Conservation (phyloP, 2,888 invertebrate genomes). For the Ormyrus labotus region DNA sequence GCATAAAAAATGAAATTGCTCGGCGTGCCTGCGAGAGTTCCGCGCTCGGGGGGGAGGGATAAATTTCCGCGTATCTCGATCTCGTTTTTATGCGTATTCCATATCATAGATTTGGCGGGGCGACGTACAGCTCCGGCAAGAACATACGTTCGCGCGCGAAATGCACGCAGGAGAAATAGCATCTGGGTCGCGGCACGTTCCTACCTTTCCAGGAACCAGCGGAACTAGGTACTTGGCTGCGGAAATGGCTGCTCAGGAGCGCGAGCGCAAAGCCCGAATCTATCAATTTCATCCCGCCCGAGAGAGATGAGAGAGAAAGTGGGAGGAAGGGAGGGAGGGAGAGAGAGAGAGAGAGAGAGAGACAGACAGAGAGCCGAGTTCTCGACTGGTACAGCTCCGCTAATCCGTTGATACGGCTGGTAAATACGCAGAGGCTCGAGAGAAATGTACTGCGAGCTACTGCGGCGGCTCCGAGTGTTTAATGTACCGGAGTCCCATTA, state of each 20-base stretch:
- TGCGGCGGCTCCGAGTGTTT: slow-evolving; percentile 40
- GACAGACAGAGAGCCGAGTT: slow-evolving; percentile 47
- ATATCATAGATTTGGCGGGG: slow-evolving; percentile 2
- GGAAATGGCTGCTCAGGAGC: slow-evolving; percentile 67
- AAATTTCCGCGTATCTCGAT: background rate
- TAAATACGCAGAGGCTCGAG: slow-evolving; percentile 67
- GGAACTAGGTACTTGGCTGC: slow-evolving; percentile 69
- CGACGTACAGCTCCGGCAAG: background rate
- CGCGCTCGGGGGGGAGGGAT: background rate
- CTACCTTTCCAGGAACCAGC: background rate
- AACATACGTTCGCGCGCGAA: background rate
- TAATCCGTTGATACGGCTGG: slow-evolving; percentile 71
- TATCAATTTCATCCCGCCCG: slow-evolving; percentile 69
- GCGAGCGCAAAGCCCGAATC: slow-evolving; percentile 68
- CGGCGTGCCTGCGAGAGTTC: too few relatives aligned
- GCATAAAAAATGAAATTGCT: too few relatives aligned
- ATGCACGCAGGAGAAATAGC: slow-evolving; percentile 1
- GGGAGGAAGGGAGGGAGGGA: slow-evolving; percentile 30
- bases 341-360: slow-evolving; percentile 18
- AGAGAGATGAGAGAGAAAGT: background rate
- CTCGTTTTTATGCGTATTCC: slow-evolving; percentile 11
- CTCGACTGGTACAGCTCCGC: slow-evolving; percentile 60
- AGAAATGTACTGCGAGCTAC: slow-evolving; percentile 56
- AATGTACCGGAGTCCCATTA: slow-evolving; percentile 59
- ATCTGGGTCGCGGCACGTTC: background rate